Conservation (phyloP, 2,888 invertebrate species). For the Pristionchus entomophagus region DNA sequence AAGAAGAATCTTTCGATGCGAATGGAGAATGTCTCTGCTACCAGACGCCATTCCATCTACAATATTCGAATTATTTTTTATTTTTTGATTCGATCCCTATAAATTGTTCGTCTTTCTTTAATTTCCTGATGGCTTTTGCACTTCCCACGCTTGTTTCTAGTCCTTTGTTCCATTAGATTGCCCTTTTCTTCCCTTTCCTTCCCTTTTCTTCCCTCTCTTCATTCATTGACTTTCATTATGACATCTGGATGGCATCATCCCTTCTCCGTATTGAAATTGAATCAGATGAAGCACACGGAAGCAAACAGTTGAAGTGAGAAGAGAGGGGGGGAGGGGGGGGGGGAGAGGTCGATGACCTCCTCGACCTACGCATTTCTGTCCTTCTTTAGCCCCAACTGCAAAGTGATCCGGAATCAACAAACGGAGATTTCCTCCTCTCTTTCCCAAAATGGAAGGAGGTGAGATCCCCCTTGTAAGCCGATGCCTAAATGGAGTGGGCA, state of each 20-base stretch:
- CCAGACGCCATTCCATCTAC: constrained; percentile 28
- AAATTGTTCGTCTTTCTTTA: too few species aligned
- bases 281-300: not conserved
- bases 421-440: not conserved
- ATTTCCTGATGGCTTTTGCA: not conserved
- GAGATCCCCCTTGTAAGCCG: not conserved
- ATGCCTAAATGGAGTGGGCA: not conserved
- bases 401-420: not conserved
- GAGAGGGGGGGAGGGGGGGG: not conserved
- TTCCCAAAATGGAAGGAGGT: not conserved
- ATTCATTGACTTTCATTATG: constrained; percentile 17
- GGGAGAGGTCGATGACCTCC: not conserved
- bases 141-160: not conserved
- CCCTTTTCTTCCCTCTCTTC: too few species aligned
- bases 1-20: constrained; percentile 4
- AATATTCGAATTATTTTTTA: not conserved
- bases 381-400: not conserved
- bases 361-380: not conserved
- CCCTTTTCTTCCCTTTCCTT: not conserved
- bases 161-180: constrained; percentile 23
- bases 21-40: constrained; percentile 20
- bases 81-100: too few species aligned
- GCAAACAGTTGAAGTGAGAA: too few species aligned
- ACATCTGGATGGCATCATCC: not conserved
- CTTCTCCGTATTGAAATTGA: constrained; percentile 24